Conservation (phyloP, 1,140 invertebrate species). For the Panagrolaimus sp. region DNA sequence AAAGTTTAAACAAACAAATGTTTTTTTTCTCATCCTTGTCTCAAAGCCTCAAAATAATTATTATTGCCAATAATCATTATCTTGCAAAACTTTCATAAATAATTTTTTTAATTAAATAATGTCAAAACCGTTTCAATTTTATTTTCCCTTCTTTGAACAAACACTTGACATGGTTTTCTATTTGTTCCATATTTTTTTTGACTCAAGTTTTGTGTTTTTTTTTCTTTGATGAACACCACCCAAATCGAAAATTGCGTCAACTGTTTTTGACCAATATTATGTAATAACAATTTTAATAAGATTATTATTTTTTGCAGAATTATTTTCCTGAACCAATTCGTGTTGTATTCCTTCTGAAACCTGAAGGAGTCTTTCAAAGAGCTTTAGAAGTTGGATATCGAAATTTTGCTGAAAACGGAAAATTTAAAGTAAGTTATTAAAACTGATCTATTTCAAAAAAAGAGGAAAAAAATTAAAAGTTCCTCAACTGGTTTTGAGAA, state of each 20-base stretch:
- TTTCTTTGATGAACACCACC: too few species aligned
- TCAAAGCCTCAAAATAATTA: too few species aligned
- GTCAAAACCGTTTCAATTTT: too few species aligned
- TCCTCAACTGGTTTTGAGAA: too few species aligned
- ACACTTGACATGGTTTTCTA: slow-evolving; percentile 1
- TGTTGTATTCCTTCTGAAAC: slow-evolving; percentile 81
- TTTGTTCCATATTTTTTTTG: not conserved
- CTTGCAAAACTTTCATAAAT: too few species aligned
- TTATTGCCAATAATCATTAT: too few species aligned
- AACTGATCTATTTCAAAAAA: not conserved
- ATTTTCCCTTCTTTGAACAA: not conserved
- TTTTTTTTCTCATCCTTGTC: too few species aligned
- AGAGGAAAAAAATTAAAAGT: too few species aligned
- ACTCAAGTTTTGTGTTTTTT: not conserved
- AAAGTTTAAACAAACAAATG: too few species aligned
- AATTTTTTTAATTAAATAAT: too few species aligned
- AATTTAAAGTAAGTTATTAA: slow-evolving; percentile 81
- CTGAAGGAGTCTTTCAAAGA: slow-evolving; percentile 85
- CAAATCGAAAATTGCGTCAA: not conserved
- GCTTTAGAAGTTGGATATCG: slow-evolving; percentile 90
- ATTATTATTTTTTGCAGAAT: slow-evolving; percentile 65
- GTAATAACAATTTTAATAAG: slow-evolving; percentile 14
- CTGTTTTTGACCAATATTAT: slow-evolving; percentile 7
- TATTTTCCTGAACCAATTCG: slow-evolving; percentile 88
- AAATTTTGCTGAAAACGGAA: slow-evolving; percentile 86